phyloP scores from a whole-genome alignment of 1,140 invertebrate species.

The Sitobion miscanthi region DNA sequence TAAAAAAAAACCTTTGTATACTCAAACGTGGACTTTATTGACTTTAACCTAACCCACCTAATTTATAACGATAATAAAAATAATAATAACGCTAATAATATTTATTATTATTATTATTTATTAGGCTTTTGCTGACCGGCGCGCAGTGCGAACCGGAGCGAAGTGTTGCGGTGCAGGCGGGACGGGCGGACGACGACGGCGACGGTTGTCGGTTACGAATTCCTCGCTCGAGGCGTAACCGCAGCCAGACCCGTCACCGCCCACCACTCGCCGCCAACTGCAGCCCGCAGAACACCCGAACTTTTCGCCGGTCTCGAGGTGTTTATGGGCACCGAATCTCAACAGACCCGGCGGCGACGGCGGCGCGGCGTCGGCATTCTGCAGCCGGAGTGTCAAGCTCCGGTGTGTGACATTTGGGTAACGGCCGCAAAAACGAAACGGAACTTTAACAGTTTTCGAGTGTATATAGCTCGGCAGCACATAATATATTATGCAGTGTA shows the following conservation, averaged over 20 bases:
- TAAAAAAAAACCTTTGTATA: too few species aligned
- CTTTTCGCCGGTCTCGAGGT: neutral
- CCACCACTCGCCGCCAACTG: neutral
- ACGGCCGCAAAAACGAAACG: neutral
- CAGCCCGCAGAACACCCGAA: neutral
- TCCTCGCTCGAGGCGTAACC: neutral
- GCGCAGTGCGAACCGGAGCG: neutral
- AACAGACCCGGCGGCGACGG: neutral
- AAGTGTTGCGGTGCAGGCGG: neutral
- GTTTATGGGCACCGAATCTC: neutral
- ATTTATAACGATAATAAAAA: neutral
- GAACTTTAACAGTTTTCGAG: slow-evolving; percentile 20
- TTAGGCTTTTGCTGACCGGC: neutral
- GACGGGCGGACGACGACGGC: neutral
- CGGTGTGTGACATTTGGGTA: neutral
- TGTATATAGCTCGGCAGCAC: neutral
- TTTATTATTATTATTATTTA: neutral
- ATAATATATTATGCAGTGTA: neutral
- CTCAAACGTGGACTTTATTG: too few species aligned
- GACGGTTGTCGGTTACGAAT: neutral
- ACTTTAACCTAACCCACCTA: too few species aligned
- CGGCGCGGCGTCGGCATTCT: neutral
- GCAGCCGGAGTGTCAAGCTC: neutral
- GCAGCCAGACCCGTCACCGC: too few species aligned
- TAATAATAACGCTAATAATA: neutral